Evolutionary conservation across 2,113 vertebrate species (phyloP), one percentile per base, ranked within the genome.

Genomic region (Geococcyx californianus): DNA sequence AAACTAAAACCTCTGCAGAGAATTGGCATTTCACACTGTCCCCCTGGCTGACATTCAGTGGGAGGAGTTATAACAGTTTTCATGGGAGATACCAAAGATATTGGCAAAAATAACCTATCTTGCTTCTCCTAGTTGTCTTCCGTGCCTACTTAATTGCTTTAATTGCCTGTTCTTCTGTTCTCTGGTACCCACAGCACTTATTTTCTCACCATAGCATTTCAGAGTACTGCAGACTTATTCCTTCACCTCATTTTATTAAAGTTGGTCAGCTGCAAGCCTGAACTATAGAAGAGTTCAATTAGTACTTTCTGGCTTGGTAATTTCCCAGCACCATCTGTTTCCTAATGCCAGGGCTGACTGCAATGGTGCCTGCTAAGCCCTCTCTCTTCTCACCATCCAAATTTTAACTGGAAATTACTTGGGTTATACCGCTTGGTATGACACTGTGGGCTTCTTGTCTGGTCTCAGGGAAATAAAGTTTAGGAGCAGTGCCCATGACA

Each of bases 291-390:
- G 38, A 74, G 34, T 76, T 88, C 29, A 73, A 3, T 54, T 58
- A 42, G 25, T 60, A 33, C 87, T 79, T 72, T 69, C 51, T 83
- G 70, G 10, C 36, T 36, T 63, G 51, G 31, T 85, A 33, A 45
- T 67, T 81, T 80, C 55, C 45, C 42, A 34, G 23, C 36, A 42
- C 42, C 26, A 13, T 40, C n/a, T 64, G 45, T 77, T 88, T 88
- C 45, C 59, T 77, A 29, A n/a, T 29, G 44, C 62, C 67, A 69
- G 54, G 4, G 3, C 49, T 13, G 52, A 49, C 54, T 5, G 6
- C 24, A 47, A 44, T 0, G 0, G 26, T 75, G 36, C 40, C 42
- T 56, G 42, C 40, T 60, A 2, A 82, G 45, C n/a, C 45, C 59
- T 79, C 31, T 73, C 38, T 76, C 12, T 12, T 84, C 36, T 90